Evolutionary conservation across 2,888 invertebrate species (phyloP).

Genomic region (Luffia ferchaultella): DNA sequence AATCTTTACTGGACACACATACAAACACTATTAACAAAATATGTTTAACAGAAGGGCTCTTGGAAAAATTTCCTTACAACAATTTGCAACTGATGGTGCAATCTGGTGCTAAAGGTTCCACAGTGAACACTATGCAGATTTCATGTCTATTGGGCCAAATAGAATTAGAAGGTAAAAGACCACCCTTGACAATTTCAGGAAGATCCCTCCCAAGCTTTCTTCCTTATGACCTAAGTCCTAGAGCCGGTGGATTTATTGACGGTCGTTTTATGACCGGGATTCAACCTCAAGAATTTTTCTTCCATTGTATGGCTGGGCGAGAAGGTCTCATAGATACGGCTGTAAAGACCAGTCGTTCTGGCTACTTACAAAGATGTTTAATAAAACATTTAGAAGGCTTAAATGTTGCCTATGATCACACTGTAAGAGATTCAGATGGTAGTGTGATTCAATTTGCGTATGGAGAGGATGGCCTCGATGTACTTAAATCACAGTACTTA

Average conservation of each 20-base stretch:
- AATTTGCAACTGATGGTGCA: slow-evolving; percentile 99
- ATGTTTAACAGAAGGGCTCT: slow-evolving; percentile 85
- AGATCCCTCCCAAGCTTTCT: slow-evolving; percentile 92
- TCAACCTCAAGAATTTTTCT: slow-evolving; percentile 97
- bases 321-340: slow-evolving; percentile 99
- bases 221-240: slow-evolving; percentile 85
- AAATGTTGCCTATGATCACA: slow-evolving; percentile 91
- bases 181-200: slow-evolving; percentile 94
- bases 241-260: slow-evolving; percentile 96
- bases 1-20: slow-evolving; percentile 78
- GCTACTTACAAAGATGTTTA: slow-evolving; percentile 96
- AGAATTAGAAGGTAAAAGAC: slow-evolving; percentile 96
- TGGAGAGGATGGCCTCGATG: slow-evolving; percentile 94
- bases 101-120: slow-evolving; percentile 98
- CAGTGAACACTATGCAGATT: slow-evolving; percentile 98
- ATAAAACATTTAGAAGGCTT: slow-evolving; percentile 98
- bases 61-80: slow-evolving; percentile 90
- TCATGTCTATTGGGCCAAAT: slow-evolving; percentile 98
- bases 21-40: slow-evolving; percentile 91
- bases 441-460: slow-evolving; percentile 93
- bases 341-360: slow-evolving; percentile 98
- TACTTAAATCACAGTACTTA: slow-evolving; percentile 86
- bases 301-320: slow-evolving; percentile 99
- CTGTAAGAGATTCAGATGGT: slow-evolving; percentile 94
- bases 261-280: slow-evolving; percentile 99